Evolutionary conservation across 2,797 vertebrate genomes (phyloP), one percentile per base, ranked within the genome.

Genomic region (Choloepus didactylus): DNA sequence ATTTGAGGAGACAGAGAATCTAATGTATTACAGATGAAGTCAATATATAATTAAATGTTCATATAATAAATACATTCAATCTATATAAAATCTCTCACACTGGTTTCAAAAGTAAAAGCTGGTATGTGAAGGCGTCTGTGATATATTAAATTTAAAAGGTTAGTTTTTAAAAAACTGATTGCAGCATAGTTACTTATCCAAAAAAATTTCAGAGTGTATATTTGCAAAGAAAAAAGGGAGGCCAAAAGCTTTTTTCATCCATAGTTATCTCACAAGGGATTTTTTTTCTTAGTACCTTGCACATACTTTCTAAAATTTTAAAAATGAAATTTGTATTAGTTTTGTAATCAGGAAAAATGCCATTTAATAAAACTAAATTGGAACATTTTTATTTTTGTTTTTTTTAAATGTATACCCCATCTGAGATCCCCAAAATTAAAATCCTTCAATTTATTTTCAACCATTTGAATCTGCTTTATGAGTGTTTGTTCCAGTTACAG

Each of bases 341-440:
- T 93, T 94, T 66, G 1, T 59, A 91, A 72, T 51, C 10, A 75
- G 62, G 12, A 93, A 93, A 83, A 92, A 76, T 23, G 3, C 75
- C 60, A 88, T 93, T 93, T 86, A 89, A 69, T 79, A 80, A 79
- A 90, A 73, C 44, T 73, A 81, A 64, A 60, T 62, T 84, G 35
- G 31, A 80, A 51, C 35, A 81, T 60, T 29, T 12, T 31, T 89
- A 41, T 41, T 60, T n/a, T 46, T 41, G 51, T 86, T 86, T 89
- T 89, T 79, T 86, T 79, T 62, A 60, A 21, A 56, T 82, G 16
- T 70, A 56, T 67, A 14, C 69, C 23, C 69, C n/a, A 51, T 27
- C 31, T n/a, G 77, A 94, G 67, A 27, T 31, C 64, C 91, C 46
- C 72, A 75, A 89, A 86, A 44, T 41, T 46, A 35, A 94, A 73